These are phyloP conservation scores for Amphiduros pacificus DNA, from an alignment of 2,888 invertebrate species.

Conservation along the genomic window DNA sequence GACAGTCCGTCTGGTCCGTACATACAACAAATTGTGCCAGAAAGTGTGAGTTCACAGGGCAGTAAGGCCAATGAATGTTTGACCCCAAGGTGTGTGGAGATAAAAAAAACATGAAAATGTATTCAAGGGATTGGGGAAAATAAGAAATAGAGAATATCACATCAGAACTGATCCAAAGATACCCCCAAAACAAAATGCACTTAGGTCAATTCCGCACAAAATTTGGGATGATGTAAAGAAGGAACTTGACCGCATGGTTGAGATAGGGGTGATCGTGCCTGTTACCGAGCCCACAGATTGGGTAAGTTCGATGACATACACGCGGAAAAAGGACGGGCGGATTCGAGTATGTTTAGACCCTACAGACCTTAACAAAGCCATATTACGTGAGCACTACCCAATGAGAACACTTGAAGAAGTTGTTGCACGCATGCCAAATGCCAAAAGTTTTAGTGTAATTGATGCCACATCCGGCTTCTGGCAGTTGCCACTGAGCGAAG, in stretches of 20 bases:
- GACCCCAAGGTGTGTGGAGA: neutral
- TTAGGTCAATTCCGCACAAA: too few species aligned
- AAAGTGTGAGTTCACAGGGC: too few species aligned
- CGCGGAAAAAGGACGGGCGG: constrained; percentile 26
- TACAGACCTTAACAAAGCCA: constrained; percentile 30
- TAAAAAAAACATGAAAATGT: too few species aligned
- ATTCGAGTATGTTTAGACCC: constrained; percentile 33
- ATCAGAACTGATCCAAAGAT: too few species aligned
- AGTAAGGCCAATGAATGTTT: too few species aligned
- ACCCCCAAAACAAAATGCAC: too few species aligned
- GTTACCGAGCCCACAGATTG: constrained; percentile 33
- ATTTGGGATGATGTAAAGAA: too few species aligned
- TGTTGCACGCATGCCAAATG: constrained; percentile 26
- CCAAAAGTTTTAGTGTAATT: constrained; percentile 33
- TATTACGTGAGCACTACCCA: constrained; percentile 29
- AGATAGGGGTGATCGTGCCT: constrained; percentile 27
- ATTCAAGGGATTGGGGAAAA: too few species aligned
- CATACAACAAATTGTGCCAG: too few species aligned
- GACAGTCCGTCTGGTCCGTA: too few species aligned
- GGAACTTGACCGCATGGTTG: too few species aligned
- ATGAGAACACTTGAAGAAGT: constrained; percentile 34
- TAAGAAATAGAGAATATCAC: too few species aligned
- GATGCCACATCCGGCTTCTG: constrained; percentile 35
- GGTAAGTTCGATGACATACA: constrained; percentile 33
- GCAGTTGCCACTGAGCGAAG: constrained; percentile 32